Evolutionary conservation across 2,888 invertebrate genomes (phyloP).

Genomic region (Ophioninae sp.): DNA sequence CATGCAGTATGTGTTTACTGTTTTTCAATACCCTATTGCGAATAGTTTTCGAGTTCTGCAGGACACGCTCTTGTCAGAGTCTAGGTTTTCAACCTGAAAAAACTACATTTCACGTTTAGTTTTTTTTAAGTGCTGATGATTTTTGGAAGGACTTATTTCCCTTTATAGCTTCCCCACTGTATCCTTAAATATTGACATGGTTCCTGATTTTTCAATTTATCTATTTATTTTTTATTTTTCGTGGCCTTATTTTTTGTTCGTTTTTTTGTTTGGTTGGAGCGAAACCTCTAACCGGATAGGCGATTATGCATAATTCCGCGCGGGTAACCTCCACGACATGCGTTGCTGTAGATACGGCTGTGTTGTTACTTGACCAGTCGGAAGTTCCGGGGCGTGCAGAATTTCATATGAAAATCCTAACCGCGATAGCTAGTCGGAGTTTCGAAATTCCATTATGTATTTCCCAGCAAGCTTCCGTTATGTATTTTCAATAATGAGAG

Average conservation of each 20-base stretch:
- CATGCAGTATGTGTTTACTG: too few relatives aligned
- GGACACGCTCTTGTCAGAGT: too few relatives aligned
- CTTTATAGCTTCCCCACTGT: not conserved
- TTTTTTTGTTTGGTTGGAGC: too few relatives aligned
- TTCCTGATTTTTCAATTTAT: not conserved
- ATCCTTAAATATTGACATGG: not conserved
- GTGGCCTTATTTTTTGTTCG: too few relatives aligned
- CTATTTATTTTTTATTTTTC: not conserved
- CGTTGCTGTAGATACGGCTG: conserved; percentile 10
- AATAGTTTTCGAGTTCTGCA: too few relatives aligned
- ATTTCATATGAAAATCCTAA: conserved; percentile 1
- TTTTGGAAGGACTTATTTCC: not conserved
- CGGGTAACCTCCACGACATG: conserved; percentile 6
- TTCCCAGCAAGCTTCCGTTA: not conserved
- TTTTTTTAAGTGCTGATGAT: not conserved
- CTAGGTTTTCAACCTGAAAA: not conserved
- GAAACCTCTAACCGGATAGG: not conserved
- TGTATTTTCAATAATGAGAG: conserved; percentile 3
- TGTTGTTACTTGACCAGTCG: conserved; percentile 14
- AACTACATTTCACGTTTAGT: too few relatives aligned
- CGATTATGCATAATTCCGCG: conserved; percentile 21
- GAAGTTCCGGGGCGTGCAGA: conserved; percentile 2
- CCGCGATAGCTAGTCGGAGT: not conserved
- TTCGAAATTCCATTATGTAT: not conserved
- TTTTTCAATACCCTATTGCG: too few relatives aligned